These are phyloP conservation scores for Blennius ocellaris DNA, from an alignment of 2,113 vertebrate genomes.

Conservation along the genomic window DNA sequence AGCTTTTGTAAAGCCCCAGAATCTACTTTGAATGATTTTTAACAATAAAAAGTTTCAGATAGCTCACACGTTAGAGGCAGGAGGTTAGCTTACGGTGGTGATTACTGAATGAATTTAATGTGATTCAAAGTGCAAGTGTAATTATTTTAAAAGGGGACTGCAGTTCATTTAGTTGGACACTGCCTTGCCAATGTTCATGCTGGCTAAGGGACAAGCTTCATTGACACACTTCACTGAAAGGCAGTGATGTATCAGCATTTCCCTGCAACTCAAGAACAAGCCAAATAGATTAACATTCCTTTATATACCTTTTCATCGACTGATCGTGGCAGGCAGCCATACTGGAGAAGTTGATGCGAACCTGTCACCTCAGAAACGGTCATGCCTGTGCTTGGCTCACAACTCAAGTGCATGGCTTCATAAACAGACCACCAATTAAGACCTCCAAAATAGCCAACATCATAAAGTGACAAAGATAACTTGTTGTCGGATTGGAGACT, in stretches of 20 bases:
- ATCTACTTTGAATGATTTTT: too few species aligned
- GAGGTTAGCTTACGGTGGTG: too few species aligned
- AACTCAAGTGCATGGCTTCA: constrained; percentile 24
- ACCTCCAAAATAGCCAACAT: constrained; percentile 70
- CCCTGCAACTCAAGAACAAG: background rate
- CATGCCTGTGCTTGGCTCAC: background rate
- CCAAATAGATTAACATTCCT: background rate
- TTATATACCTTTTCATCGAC: constrained; percentile 7
- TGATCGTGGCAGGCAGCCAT: background rate
- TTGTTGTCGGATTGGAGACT: constrained; percentile 42
- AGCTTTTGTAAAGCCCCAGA: too few species aligned
- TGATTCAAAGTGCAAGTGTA: too few species aligned
- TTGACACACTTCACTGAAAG: background rate
- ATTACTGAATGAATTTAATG: too few species aligned
- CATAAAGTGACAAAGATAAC: constrained; percentile 74
- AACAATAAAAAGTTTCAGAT: too few species aligned
- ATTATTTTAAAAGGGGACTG: too few species aligned
- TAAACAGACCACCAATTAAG: constrained; percentile 64
- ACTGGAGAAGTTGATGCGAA: background rate
- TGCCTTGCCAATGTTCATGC: background rate
- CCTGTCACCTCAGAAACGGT: background rate
- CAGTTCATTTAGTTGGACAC: too few species aligned
- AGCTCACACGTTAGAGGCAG: too few species aligned
- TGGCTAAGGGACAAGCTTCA: background rate
- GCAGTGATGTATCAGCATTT: constrained; percentile 2